Evolutionary conservation across 2,797 vertebrate genomes (phyloP).

Genomic region (Tauraco hartlaubi): DNA sequence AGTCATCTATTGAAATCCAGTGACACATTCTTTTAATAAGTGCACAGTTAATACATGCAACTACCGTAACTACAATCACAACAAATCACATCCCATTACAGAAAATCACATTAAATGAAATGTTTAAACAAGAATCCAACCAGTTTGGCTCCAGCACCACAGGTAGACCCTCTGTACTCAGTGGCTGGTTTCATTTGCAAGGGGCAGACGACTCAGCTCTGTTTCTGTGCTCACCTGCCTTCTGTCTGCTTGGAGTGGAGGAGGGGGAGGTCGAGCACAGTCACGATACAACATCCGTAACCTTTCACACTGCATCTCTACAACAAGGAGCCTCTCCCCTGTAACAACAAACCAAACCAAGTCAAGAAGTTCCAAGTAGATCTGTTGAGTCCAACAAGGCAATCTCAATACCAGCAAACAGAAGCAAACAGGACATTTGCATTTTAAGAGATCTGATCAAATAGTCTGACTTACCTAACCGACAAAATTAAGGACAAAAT

Average conservation of each 20-base stretch:
- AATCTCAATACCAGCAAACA: not conserved
- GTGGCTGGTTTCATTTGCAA: not conserved
- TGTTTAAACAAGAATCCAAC: not conserved
- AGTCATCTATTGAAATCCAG: not conserved
- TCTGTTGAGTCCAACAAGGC: not conserved
- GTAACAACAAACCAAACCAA: not conserved
- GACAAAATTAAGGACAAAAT: not conserved
- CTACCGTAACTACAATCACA: not conserved
- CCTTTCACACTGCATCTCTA: slow-evolving; percentile 96
- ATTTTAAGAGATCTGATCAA: not conserved
- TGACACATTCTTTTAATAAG: rapidly evolving
- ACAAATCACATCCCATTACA: not conserved
- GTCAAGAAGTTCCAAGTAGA: not conserved
- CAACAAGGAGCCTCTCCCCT: slow-evolving; percentile 95
- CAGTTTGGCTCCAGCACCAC: not conserved
- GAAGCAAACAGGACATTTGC: not conserved
- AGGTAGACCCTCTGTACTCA: not conserved
- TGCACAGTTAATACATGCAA: not conserved
- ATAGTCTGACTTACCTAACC: not conserved
- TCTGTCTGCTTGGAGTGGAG: slow-evolving; percentile 93
- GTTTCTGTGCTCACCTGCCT: slow-evolving; percentile 86
- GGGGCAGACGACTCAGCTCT: not conserved
- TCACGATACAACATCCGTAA: slow-evolving; percentile 97
- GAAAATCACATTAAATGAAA: not conserved
- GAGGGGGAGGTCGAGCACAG: slow-evolving; percentile 95